A percentile compares a stretch with the other conserved stretches of the same genome.
Conservation (phyloP, 2,888 invertebrate genomes). For the Drosophila maculinotata region DNA sequence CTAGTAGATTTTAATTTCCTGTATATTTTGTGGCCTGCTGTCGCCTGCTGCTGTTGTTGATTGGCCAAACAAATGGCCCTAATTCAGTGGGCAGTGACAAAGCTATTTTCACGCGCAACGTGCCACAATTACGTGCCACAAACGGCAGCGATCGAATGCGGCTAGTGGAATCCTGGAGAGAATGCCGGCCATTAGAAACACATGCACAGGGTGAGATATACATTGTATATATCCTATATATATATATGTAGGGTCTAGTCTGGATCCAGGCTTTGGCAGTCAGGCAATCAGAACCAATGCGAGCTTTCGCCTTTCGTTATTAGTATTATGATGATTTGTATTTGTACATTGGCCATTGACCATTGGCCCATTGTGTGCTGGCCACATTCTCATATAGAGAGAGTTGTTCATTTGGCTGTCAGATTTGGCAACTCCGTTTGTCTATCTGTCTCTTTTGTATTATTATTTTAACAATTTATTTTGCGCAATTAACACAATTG, state of each 20-base stretch:
- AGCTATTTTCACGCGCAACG: constrained; percentile 66
- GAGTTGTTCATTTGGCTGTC: constrained; percentile 36
- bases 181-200: constrained; percentile 35
- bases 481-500: constrained; percentile 80
- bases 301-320: constrained; percentile 31
- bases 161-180: not conserved
- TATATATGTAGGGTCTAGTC: not conserved
- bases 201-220: constrained; percentile 17
- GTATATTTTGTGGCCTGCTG: constrained; percentile 19
- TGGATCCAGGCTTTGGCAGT: constrained; percentile 2
- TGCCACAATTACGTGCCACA: constrained; percentile 61
- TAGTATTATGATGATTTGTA: constrained; percentile 63
- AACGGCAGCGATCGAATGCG: constrained; percentile 29
- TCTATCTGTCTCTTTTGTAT: constrained; percentile 35
- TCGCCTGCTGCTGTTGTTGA: not conserved
- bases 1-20: constrained; percentile 9
- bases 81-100: constrained; percentile 47
- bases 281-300: constrained; percentile 31
- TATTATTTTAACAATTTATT: constrained; percentile 82
- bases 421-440: constrained; percentile 32
- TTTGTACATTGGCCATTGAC: constrained; percentile 29
- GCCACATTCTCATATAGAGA: constrained; percentile 2
- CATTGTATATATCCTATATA: not conserved
- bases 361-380: constrained; percentile 45
- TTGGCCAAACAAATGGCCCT: constrained; percentile 25